Evolutionary conservation across 2,113 vertebrate genomes (phyloP).

Genomic region (Oryzias javanicus): DNA sequence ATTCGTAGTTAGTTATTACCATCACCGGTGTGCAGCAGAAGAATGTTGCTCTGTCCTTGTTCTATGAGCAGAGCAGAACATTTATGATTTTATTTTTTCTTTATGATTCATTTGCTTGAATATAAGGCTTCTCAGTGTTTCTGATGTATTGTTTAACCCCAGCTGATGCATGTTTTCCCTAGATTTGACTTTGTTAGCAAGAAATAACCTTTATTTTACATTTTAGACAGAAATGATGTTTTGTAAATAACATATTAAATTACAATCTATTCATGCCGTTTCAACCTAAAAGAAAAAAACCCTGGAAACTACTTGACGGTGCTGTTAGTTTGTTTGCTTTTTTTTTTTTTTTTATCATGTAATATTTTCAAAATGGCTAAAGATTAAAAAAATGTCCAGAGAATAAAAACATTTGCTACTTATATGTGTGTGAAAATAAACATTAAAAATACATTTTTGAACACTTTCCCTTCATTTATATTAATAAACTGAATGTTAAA

Average conservation of each 20-base stretch:
- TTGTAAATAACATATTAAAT: no score
- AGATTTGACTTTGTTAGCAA: background rate
- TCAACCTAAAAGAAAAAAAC: background rate
- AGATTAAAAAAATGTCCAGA: no score
- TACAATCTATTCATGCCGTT: background rate
- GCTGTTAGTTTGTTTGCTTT: background rate
- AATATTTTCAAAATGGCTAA: background rate
- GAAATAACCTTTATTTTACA: background rate
- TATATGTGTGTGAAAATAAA: background rate
- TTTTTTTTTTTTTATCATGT: background rate
- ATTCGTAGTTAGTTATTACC: background rate
- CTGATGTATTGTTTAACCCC: background rate
- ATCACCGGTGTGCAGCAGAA: background rate
- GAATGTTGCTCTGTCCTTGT: background rate
- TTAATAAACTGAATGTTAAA: background rate
- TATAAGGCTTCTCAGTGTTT: background rate
- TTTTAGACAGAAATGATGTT: background rate
- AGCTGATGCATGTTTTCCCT: background rate
- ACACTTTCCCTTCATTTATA: background rate
- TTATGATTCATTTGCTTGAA: background rate
- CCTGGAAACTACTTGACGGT: background rate
- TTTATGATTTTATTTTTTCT: background rate
- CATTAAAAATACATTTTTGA: background rate
- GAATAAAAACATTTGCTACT: no score
- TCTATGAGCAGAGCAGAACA: background rate